A percentile compares a stretch with the other conserved stretches of the same genome.
Conservation (phyloP, 2,113 vertebrate genomes). For the Fukomys damarensis region DNA sequence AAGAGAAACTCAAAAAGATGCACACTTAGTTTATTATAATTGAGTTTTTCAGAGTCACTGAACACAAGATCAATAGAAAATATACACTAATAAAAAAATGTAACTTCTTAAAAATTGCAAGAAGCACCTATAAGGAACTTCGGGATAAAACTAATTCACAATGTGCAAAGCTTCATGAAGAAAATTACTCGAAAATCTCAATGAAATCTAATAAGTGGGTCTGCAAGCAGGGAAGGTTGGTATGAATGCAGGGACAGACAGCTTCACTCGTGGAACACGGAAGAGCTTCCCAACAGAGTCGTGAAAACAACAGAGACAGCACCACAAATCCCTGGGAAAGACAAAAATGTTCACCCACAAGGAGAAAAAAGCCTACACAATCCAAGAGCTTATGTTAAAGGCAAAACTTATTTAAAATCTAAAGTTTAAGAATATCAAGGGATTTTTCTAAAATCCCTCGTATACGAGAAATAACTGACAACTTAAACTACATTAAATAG, state of each 20-base stretch:
- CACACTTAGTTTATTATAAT: not conserved
- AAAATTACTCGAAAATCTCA: not conserved
- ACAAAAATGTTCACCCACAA: not conserved
- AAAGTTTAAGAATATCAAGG: not conserved
- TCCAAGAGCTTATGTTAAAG: not conserved
- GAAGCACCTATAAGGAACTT: not conserved
- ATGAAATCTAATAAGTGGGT: not conserved
- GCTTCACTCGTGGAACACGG: not conserved
- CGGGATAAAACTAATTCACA: not conserved
- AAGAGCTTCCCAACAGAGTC: not conserved
- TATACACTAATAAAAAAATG: not conserved
- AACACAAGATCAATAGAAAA: not conserved
- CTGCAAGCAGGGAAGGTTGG: not conserved
- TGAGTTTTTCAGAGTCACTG: not conserved
- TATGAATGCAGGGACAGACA: not conserved
- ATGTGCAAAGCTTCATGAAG: not conserved
- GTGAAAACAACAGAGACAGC: not conserved
- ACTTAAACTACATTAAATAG: not conserved
- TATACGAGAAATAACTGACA: not conserved
- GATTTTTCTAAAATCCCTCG: not conserved
- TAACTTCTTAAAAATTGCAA: not conserved
- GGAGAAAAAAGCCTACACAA: not conserved
- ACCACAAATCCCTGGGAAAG: not conserved
- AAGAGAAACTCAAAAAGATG: not conserved
- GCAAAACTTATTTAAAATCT: not conserved